Conservation (phyloP, 2,888 invertebrate genomes). For the Clunio marinus region DNA sequence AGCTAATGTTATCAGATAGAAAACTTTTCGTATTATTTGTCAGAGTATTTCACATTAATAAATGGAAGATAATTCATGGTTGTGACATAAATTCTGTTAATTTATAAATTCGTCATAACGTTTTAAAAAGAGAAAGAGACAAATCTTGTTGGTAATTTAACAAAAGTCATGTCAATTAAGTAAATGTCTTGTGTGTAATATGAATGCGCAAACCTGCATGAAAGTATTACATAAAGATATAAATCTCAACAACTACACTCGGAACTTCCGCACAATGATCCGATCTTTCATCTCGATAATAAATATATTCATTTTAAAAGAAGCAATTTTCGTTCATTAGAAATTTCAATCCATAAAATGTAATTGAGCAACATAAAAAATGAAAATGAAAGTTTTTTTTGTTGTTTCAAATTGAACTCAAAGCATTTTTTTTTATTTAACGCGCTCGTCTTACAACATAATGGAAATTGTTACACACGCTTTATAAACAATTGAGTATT, state of each 20-base stretch:
- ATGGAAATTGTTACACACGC: conserved; percentile 27
- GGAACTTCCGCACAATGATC: background rate
- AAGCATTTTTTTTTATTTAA: background rate
- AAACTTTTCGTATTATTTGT: no score
- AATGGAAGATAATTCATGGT: no score
- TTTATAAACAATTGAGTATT: conserved; percentile 30
- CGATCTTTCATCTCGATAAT: no score
- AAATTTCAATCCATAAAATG: conserved; percentile 7
- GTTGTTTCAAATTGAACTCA: background rate
- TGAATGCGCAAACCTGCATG: no score
- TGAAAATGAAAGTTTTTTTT: conserved; percentile 37
- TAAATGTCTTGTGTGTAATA: no score
- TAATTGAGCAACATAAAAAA: conserved; percentile 17
- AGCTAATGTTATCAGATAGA: no score
- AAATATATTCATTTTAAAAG: conserved; percentile 1
- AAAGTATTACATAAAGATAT: background rate
- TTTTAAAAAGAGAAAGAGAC: no score
- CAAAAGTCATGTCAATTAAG: no score
- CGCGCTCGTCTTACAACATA: conserved; percentile 25
- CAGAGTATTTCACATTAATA: no score
- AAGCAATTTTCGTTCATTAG: background rate
- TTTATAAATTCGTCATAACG: no score
- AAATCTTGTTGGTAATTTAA: no score
- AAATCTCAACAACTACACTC: background rate
- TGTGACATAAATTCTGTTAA: no score